Evolutionary conservation across 2,797 vertebrate species (phyloP), one percentile per base, ranked within the genome.

Genomic region (Macropodus opercularis): DNA sequence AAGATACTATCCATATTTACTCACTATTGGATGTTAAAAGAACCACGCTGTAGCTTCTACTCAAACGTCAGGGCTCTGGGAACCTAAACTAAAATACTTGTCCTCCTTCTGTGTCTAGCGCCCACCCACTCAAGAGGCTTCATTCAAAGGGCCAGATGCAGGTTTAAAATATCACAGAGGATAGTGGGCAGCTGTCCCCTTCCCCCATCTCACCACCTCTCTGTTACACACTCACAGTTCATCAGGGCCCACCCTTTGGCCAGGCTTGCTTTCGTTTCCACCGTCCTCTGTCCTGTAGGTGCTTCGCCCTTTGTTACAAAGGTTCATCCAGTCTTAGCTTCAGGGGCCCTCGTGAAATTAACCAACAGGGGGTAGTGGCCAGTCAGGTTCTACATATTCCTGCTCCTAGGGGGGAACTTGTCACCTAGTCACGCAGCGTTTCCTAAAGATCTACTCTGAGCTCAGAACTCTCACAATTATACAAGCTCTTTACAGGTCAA

Each of bases 151-250:
- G 69, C 77, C 75, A 77, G 84, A 79, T 77, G 72, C 52, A 53
- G 72, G 81, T 92, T 92, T 91, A 91, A 93, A 94, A 93, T 92
- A 93, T 90, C 87, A 12, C 81, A 4, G 57, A 76, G 78, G 77
- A 83, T 67, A 63, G 78, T 31, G 51, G 80, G 51, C 90, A 92
- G 92, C 92, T 93, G 93, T 91, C 75, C 72, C 75, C 78, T 50
- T 60, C 77, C 71, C 76, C 80, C 71, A 2, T 15, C 55, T 34
- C 26, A 0, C 62, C 32, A 48, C 26, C 26, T 49, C 77, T 41
- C 36, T 27, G 61, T 27, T 5, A 39, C 54, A 63, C 53, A 32
- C 47, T 32, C 18, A 2, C 53, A 17, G 5, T 31, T 29, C 41
- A 17, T 57, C 67, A 39, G 54, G 9, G 43, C 3, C 27, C 19